These are phyloP conservation scores for Strigamia maritima DNA, from an alignment of 2,888 invertebrate genomes.

Conservation along the genomic window DNA sequence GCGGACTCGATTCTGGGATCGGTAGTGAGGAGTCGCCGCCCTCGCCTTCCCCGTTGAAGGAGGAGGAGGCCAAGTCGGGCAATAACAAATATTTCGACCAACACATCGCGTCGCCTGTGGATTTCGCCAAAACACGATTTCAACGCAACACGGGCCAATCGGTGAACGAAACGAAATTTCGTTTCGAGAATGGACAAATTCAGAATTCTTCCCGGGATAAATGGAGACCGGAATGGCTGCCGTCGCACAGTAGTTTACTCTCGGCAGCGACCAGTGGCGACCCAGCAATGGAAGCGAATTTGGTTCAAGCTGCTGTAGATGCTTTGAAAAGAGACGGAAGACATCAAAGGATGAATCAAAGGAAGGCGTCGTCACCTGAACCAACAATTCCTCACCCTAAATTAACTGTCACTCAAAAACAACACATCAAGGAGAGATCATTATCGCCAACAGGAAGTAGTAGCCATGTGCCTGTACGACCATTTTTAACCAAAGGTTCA, in stretches of 20 bases:
- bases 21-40: background rate
- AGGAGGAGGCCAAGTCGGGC: background rate
- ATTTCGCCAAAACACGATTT: slow-evolving; percentile 65
- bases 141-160: slow-evolving; percentile 52
- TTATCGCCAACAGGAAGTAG: slow-evolving; percentile 43
- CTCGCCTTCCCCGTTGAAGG: background rate
- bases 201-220: slow-evolving; percentile 40
- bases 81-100: background rate
- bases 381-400: slow-evolving; percentile 65
- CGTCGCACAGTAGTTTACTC: slow-evolving; percentile 44
- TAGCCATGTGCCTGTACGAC: slow-evolving; percentile 54
- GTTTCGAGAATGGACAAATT: slow-evolving; percentile 46
- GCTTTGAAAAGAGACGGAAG: slow-evolving; percentile 43
- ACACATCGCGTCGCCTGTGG: slow-evolving; percentile 58
- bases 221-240: slow-evolving; percentile 43
- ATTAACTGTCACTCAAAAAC: slow-evolving; percentile 61
- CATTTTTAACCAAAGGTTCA: slow-evolving; percentile 81
- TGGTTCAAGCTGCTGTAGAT: slow-evolving; percentile 42
- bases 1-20: background rate
- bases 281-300: slow-evolving; percentile 43
- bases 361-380: slow-evolving; percentile 43
- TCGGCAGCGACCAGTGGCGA: slow-evolving; percentile 39
- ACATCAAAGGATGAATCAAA: slow-evolving; percentile 40
- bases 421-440: slow-evolving; percentile 53
- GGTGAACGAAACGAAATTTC: slow-evolving; percentile 48